Conservation (phyloP, 2,113 vertebrate species). For the Salvelinus fontinalis region DNA sequence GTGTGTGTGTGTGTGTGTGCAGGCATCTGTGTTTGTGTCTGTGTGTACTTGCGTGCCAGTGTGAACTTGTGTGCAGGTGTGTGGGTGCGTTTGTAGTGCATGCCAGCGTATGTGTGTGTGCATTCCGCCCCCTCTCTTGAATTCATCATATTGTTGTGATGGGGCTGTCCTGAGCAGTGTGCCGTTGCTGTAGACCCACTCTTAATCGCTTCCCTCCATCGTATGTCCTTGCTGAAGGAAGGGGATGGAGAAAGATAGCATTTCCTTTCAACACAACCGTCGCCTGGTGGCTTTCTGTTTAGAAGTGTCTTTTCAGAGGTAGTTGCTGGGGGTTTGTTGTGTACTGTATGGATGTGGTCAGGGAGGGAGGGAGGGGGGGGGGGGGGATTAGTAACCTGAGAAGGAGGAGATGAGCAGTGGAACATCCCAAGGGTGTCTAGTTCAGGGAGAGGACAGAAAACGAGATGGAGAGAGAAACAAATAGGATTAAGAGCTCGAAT, state of each 20-base stretch:
- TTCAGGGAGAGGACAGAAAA: slow-evolving; percentile 37
- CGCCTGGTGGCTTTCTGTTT: slow-evolving; percentile 36
- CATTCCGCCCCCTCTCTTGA: not conserved
- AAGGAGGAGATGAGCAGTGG: slow-evolving; percentile 2
- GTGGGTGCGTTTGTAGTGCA: not conserved
- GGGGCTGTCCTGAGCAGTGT: slow-evolving; percentile 22
- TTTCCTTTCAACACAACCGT: slow-evolving; percentile 56
- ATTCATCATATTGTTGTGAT: slow-evolving; percentile 22
- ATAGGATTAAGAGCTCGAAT: slow-evolving; percentile 25
- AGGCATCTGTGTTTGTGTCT: not conserved
- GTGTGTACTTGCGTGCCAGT: not conserved
- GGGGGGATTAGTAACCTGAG: slow-evolving; percentile 54
- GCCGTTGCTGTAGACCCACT: slow-evolving; percentile 19
- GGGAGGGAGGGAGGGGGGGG: not conserved
- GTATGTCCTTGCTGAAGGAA: slow-evolving; percentile 46
- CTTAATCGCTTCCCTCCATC: slow-evolving; percentile 59
- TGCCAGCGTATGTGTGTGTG: not conserved
- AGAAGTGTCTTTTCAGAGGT: slow-evolving; percentile 5
- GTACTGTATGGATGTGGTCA: slow-evolving; percentile 13
- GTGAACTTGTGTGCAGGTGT: not conserved
- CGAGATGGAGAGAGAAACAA: slow-evolving; percentile 15
- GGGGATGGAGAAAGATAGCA: slow-evolving; percentile 43
- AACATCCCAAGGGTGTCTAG: slow-evolving; percentile 40
- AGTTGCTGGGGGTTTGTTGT: slow-evolving; percentile 36
- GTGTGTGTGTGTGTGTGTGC: too few relatives aligned